These are phyloP conservation scores for Chelmon rostratus DNA, from an alignment of 2,797 vertebrate species.

Conservation along the genomic window DNA sequence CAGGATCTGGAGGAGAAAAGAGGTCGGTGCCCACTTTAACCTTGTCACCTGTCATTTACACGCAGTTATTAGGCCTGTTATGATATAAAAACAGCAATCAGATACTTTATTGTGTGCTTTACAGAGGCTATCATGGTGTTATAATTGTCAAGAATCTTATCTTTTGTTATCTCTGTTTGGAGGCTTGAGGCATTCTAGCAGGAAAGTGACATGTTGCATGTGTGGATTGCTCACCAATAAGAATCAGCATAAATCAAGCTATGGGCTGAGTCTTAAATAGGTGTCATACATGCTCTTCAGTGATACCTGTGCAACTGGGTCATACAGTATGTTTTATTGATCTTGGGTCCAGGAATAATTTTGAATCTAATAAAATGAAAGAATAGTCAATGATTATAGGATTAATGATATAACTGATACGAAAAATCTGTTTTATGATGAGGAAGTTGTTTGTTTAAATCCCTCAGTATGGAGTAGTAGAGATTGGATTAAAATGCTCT, in stretches of 20 bases:
- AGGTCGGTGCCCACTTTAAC: constrained; percentile 78
- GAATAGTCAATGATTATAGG: background rate
- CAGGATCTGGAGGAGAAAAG: constrained; percentile 86
- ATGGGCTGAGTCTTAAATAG: constrained; percentile 38
- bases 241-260: constrained; percentile 41
- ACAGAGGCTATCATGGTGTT: accelerated
- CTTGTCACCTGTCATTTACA: constrained; percentile 23
- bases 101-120: background rate
- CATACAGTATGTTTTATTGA: background rate
- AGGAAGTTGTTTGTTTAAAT: background rate
- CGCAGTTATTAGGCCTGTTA: background rate
- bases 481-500: background rate
- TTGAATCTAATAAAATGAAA: background rate
- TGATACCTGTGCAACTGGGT: constrained; percentile 18
- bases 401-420: no score
- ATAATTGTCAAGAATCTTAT: constrained; percentile 4
- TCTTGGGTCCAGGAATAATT: background rate
- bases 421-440: background rate
- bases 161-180: constrained; percentile 12
- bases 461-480: background rate
- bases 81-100: background rate
- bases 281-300: constrained; percentile 54
- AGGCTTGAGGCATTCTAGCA: constrained; percentile 16
- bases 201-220: constrained; percentile 42
- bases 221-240: constrained; percentile 34